phyloP scores from a whole-genome alignment of 35 echinoderm and acorn worm genomes.

The Eucidaris tribuloides region DNA sequence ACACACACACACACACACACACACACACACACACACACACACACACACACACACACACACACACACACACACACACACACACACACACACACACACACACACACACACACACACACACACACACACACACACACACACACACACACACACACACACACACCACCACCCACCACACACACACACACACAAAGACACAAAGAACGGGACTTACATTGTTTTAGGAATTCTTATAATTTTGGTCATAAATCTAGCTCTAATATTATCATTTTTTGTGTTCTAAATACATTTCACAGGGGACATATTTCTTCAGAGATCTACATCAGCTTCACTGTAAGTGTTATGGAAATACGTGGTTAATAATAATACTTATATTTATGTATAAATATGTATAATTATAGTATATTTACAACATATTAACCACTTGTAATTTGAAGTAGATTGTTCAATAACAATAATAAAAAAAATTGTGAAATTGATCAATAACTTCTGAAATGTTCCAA shows the following conservation, averaged over 20 bases:
- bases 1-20: too few species aligned
- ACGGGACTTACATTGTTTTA: not conserved
- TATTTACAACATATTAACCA: not conserved
- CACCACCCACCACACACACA: too few species aligned
- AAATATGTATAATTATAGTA: not conserved
- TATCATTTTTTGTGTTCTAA: not conserved
- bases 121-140: not conserved
- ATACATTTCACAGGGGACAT: slow-evolving; percentile 33
- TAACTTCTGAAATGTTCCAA: too few species aligned
- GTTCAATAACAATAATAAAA: too few species aligned
- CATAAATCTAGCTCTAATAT: not conserved
- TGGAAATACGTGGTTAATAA: not conserved
- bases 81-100: not conserved
- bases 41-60: too few species aligned
- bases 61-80: too few species aligned
- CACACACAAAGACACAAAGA: not conserved
- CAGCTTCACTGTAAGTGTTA: slow-evolving; percentile 49
- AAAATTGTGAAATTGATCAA: too few species aligned
- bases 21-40: too few species aligned
- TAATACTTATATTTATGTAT: not conserved
- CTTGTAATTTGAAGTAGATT: too few species aligned
- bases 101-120: not conserved
- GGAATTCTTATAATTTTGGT: not conserved
- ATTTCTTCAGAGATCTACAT: slow-evolving; percentile 56
- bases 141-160: too few species aligned